Conservation (phyloP, 2,888 invertebrate species). For the Cosmopolites sordidus region DNA sequence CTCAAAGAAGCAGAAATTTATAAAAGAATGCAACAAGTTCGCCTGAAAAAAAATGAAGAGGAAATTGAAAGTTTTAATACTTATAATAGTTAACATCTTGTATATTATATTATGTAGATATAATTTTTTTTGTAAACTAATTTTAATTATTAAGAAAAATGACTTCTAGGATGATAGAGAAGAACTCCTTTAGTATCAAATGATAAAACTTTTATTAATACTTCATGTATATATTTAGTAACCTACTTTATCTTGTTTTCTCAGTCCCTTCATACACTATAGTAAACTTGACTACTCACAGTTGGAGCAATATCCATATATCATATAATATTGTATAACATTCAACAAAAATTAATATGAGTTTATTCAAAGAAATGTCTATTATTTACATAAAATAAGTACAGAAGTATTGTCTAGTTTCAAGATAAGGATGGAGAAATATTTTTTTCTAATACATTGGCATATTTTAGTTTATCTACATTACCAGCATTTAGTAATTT, state of each 20-base stretch:
- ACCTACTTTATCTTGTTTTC: too few species aligned
- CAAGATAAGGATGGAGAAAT: slow-evolving; percentile 55
- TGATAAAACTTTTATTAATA: too few species aligned
- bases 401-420: slow-evolving; percentile 3
- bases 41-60: not conserved
- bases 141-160: not conserved
- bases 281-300: too few species aligned
- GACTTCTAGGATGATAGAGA: too few species aligned
- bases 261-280: too few species aligned
- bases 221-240: too few species aligned
- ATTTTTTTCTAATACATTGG: slow-evolving; percentile 63
- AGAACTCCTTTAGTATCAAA: too few species aligned
- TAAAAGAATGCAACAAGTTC: not conserved
- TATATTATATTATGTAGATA: not conserved
- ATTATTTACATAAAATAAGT: not conserved
- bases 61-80: not conserved
- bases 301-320: too few species aligned
- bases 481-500: slow-evolving; percentile 55
- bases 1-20: not conserved
- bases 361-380: too few species aligned
- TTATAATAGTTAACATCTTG: not conserved
- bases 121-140: not conserved
- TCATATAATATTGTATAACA: too few species aligned
- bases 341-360: too few species aligned
- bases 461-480: slow-evolving; percentile 65